A percentile compares a stretch with the other conserved stretches of the same genome.
Evolutionary conservation across 1,140 invertebrate species (phyloP).

Genomic region (Portunus trituberculatus): DNA sequence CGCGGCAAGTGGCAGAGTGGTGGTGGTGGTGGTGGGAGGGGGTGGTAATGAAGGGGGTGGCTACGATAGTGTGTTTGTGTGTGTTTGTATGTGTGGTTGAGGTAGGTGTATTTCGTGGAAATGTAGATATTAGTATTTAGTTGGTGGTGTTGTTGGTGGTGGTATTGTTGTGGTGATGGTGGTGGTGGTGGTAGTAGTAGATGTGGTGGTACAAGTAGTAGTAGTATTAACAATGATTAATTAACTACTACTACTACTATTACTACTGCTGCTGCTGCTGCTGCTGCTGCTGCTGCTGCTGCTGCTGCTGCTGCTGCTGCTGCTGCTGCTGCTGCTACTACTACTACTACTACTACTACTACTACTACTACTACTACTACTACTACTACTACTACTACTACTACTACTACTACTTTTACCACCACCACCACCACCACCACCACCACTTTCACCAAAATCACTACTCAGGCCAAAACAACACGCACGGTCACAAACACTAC

Average conservation of each 20-base stretch:
- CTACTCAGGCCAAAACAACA: not conserved
- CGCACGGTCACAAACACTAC: too few relatives aligned
- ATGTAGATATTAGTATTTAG: too few relatives aligned
- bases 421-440: slow-evolving; percentile 18
- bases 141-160: too few relatives aligned
- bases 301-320: not conserved
- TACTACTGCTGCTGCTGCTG: not conserved
- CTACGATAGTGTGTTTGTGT: not conserved
- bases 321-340: not conserved
- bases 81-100: not conserved
- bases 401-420: not conserved
- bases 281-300: not conserved
- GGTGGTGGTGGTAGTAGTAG: slow-evolving; percentile 1
- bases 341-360: not conserved
- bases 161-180: not conserved
- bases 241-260: not conserved
- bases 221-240: not conserved
- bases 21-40: not conserved
- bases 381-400: not conserved
- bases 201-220: too few relatives aligned
- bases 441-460: not conserved
- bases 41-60: not conserved
- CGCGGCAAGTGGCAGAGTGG: not conserved
- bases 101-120: too few relatives aligned
- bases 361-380: not conserved